Evolutionary conservation across 35 echinoderm and acorn worm genomes (phyloP).

Genomic region (Heliocidaris tuberculata): DNA sequence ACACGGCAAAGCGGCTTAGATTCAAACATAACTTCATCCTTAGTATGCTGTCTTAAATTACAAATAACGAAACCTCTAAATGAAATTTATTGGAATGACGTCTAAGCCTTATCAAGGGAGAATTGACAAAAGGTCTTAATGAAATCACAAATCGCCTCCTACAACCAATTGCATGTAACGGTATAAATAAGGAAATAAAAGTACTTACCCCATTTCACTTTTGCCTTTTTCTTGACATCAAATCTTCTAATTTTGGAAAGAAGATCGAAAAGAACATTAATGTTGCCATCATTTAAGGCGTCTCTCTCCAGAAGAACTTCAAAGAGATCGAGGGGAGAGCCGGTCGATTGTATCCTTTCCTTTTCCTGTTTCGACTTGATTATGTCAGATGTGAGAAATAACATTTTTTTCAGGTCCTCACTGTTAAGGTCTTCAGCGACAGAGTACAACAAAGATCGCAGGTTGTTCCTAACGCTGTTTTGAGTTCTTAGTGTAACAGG

Average conservation of each 20-base stretch:
- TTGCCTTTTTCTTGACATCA: slow-evolving; percentile 3
- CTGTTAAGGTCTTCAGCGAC: not conserved
- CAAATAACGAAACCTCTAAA: too few species aligned
- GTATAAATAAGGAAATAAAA: not conserved
- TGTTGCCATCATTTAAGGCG: not conserved
- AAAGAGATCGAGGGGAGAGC: not conserved
- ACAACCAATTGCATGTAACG: too few species aligned
- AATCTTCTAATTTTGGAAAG: slow-evolving; percentile 25
- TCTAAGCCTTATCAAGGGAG: too few species aligned
- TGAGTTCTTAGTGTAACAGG: not conserved
- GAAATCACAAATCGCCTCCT: too few species aligned
- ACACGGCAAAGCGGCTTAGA: too few species aligned
- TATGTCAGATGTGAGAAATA: slow-evolving; percentile 20
- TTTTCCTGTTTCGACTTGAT: not conserved
- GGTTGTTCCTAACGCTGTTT: not conserved
- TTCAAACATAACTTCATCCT: too few species aligned
- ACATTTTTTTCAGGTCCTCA: not conserved
- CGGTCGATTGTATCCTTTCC: not conserved
- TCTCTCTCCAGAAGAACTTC: slow-evolving; percentile 23
- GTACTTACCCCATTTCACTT: slow-evolving; percentile 8
- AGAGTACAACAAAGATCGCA: slow-evolving; percentile 13
- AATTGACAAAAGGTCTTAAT: too few species aligned
- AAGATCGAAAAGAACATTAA: slow-evolving; percentile 10
- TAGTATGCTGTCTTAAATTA: too few species aligned
- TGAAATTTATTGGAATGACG: too few species aligned